Evolutionary conservation across 2,797 vertebrate genomes (phyloP).

Genomic region (Anguilla anguilla): DNA sequence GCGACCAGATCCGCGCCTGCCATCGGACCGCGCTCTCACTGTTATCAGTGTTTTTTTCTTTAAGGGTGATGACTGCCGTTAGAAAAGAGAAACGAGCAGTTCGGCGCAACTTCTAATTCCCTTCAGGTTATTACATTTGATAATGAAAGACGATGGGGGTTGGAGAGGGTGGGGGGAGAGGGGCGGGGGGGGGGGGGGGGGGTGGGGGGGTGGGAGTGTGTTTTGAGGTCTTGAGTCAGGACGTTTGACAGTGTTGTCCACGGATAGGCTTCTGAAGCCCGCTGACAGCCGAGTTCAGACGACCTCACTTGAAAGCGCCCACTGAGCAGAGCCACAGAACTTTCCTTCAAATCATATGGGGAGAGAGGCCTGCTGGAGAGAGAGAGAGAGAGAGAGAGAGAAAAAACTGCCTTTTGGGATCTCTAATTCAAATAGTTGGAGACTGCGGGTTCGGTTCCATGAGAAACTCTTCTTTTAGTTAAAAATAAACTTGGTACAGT

Average conservation of each 20-base stretch:
- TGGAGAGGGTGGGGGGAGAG: not conserved
- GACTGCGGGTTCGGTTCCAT: constrained; percentile 24
- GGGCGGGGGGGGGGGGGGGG: not conserved
- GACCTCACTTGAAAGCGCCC: constrained; percentile 32
- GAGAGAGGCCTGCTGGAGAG: constrained; percentile 28
- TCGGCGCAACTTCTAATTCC: constrained; percentile 24
- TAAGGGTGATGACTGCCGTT: not conserved
- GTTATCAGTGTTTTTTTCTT: constrained; percentile 4
- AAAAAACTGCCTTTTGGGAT: constrained; percentile 35
- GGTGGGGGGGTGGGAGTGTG: not conserved
- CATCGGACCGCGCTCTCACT: not conserved
- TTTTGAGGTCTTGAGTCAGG: constrained; percentile 36
- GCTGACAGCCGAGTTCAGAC: constrained; percentile 44
- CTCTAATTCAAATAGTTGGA: constrained; percentile 38
- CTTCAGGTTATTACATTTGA: constrained; percentile 42
- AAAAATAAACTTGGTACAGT: constrained; percentile 21
- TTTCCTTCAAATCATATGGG: constrained; percentile 41
- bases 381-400: constrained; percentile 16
- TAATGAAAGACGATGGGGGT: constrained; percentile 26
- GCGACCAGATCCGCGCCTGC: constrained; percentile 31
- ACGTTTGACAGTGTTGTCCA: constrained; percentile 35
- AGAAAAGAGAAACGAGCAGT: constrained; percentile 4
- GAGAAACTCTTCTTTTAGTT: constrained; percentile 22
- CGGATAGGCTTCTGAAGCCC: constrained; percentile 33
- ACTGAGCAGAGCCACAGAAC: constrained; percentile 28